These are phyloP conservation scores for Centroberyx gerrardi DNA, from an alignment of 2,797 vertebrate species.

Conservation along the genomic window DNA sequence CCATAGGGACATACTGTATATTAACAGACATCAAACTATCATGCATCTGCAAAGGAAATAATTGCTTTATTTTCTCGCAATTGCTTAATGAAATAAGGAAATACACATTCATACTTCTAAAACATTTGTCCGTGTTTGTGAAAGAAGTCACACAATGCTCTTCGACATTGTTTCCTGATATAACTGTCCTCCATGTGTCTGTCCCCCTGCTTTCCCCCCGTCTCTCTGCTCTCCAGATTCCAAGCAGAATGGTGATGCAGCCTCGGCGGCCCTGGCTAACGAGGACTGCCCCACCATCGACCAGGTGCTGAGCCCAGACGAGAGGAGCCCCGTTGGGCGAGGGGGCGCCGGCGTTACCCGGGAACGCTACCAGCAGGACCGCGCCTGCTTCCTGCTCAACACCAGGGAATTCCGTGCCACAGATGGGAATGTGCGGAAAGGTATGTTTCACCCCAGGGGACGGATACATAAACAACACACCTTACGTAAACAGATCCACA, in stretches of 20 bases:
- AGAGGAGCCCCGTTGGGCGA: conserved; percentile 88
- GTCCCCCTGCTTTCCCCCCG: neutral
- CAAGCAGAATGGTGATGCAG: conserved; percentile 94
- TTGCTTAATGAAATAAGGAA: no score
- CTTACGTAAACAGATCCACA: conserved; percentile 61
- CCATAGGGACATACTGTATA: no score
- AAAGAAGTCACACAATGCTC: no score
- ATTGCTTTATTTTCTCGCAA: no score
- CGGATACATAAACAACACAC: conserved; percentile 54
- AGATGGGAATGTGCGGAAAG: conserved; percentile 95
- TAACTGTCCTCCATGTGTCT: no score
- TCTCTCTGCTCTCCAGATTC: conserved; percentile 82
- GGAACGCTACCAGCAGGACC: conserved; percentile 93
- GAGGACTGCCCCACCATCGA: conserved; percentile 96
- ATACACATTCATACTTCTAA: no score
- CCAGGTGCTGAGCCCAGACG: conserved; percentile 93
- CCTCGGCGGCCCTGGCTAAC: conserved; percentile 92
- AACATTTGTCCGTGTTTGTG: no score
- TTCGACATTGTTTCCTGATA: no score
- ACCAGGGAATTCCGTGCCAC: conserved; percentile 92
- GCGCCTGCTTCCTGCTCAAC: conserved; percentile 95
- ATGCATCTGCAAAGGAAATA: no score
- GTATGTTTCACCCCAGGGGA: conserved; percentile 81
- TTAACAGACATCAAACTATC: no score
- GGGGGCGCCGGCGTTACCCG: conserved; percentile 75